Percentiles rank a stretch among this genome's conserved stretches.
Evolutionary conservation across 2,888 invertebrate genomes (phyloP).

Genomic region (Agrilus biguttatus): DNA sequence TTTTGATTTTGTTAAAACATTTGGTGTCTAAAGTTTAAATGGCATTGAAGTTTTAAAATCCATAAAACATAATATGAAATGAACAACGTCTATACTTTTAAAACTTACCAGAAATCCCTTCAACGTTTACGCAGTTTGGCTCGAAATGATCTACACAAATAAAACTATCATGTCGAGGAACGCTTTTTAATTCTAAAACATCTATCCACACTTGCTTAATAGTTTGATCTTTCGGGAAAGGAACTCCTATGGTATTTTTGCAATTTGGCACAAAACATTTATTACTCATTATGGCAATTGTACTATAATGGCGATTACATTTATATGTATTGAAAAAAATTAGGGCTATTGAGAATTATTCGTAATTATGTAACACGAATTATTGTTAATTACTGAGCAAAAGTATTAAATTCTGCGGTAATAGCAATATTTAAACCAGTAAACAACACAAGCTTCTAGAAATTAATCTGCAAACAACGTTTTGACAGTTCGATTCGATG

Average conservation of each 20-base stretch:
- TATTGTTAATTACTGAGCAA: neutral
- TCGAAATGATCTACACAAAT: conserved; percentile 23
- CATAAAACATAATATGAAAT: neutral
- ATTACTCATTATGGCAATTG: conserved; percentile 6
- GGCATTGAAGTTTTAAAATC: too few species aligned
- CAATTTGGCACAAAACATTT: conserved; percentile 24
- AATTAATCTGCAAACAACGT: too few species aligned
- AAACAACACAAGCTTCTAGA: too few species aligned
- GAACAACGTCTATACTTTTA: neutral
- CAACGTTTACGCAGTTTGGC: conserved; percentile 4
- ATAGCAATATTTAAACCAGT: neutral
- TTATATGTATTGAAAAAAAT: conserved; percentile 7
- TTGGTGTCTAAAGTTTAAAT: neutral
- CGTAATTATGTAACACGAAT: conserved; percentile 1
- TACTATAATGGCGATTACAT: too few species aligned
- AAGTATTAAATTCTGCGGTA: neutral
- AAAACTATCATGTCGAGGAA: conserved; percentile 14
- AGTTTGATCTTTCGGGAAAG: conserved; percentile 19
- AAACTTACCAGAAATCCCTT: neutral
- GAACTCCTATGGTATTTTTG: conserved; percentile 18
- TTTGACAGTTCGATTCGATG: too few species aligned
- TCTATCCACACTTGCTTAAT: conserved; percentile 18
- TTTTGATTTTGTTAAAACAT: conserved; percentile 1
- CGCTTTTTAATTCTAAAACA: conserved; percentile 14
- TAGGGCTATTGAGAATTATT: conserved; percentile 14